Conservation (phyloP, 2,113 vertebrate species). For the Trinectes maculatus region DNA sequence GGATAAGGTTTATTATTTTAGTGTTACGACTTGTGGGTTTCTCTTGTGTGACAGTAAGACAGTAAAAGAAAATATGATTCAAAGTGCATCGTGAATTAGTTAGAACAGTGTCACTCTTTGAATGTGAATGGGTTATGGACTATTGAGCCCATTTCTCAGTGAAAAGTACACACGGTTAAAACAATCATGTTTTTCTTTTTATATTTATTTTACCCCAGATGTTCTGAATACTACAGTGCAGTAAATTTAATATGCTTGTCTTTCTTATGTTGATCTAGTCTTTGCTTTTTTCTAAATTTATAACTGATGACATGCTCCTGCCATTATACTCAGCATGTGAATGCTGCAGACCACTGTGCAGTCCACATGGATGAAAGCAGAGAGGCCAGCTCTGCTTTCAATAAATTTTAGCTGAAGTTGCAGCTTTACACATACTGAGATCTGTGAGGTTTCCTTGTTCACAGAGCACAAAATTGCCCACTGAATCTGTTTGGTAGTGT, state of each 20-base stretch:
- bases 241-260: not conserved
- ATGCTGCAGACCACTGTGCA: not conserved
- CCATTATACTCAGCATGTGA: conserved; percentile 5
- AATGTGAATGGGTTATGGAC: no score
- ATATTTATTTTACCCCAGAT: no score
- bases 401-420: not conserved
- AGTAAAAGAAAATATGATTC: no score
- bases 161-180: no score
- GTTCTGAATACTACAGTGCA: not conserved
- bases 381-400: conserved; percentile 2
- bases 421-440: conserved; percentile 34
- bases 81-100: no score
- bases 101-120: no score
- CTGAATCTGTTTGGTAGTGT: conserved; percentile 69
- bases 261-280: not conserved
- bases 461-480: conserved; percentile 60
- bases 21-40: no score
- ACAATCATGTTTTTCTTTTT: not conserved
- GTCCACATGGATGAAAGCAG: not conserved
- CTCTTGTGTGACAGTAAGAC: no score
- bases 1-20: no score
- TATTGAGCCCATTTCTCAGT: no score
- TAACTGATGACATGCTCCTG: not conserved
- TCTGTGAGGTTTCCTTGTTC: conserved; percentile 60
- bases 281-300: not conserved